Evolutionary conservation across 92 coral and sea anemone genomes (phyloP).

Genomic region (Actinernus sp.): DNA sequence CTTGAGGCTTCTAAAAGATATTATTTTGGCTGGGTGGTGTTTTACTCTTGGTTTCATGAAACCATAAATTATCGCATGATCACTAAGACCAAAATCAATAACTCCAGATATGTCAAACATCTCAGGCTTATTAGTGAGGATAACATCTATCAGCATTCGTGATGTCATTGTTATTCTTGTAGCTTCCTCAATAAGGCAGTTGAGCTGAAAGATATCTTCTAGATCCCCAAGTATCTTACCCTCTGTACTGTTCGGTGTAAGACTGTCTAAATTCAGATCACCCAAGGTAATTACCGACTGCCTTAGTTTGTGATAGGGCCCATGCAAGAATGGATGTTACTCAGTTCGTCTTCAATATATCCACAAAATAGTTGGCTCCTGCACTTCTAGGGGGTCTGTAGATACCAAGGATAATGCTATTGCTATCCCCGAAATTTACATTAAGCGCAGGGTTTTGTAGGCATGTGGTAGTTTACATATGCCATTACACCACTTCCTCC

Average conservation of each 20-base stretch:
- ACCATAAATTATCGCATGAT: no score
- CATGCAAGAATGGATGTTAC: background rate
- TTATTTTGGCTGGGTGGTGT: conserved; percentile 45
- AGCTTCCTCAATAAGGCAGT: conserved; percentile 21
- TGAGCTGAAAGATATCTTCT: conserved; percentile 31
- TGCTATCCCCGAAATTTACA: no score
- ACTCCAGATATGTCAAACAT: conserved; percentile 38
- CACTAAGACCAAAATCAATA: conserved; percentile 39
- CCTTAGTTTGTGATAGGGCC: background rate
- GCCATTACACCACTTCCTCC: no score
- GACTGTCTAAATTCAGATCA: conserved; percentile 24
- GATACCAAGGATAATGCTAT: no score
- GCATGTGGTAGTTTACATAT: no score
- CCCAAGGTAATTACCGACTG: conserved; percentile 4
- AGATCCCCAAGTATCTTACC: conserved; percentile 44
- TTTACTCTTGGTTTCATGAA: no score
- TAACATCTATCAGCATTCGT: conserved; percentile 29
- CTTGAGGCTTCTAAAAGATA: conserved; percentile 39
- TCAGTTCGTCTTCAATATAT: background rate
- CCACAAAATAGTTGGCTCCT: no score
- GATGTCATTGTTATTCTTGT: no score
- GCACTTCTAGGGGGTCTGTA: no score
- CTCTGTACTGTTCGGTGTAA: conserved; percentile 48
- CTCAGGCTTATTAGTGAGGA: conserved; percentile 44
- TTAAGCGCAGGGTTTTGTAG: no score